Base-by-base conservation (phyloP, 2,797 vertebrate species). In the Ptychadena robeensis region DNA sequence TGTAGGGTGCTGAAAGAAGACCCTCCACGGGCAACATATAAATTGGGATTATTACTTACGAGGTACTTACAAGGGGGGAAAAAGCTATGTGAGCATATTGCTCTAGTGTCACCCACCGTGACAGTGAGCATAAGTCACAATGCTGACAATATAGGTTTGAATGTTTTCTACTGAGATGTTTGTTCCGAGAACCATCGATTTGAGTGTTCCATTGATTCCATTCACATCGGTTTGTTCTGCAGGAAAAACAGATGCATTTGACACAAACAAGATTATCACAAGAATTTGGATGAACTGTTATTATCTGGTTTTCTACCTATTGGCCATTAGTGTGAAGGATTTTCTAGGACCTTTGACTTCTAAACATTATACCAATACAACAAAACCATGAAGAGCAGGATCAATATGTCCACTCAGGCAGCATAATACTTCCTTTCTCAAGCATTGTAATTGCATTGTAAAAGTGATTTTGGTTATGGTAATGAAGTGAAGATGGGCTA, bases 341-440 rank as follows among this genome's bases (percentile, higher is more conserved):
- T 65, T 32, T 53, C 28, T 63, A 67, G 44, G 68, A 61, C 80
- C 73, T 30, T 67, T 73, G 70, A 73, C 61, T 65, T 38, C 40
- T 74, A 31, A 73, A 66, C 73, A 73, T 73, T 73, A 74, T 34
- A 67, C 63, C 48, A 67, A 53, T 81, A 74, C 72, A 74, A 67
- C 40, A 57, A 67, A 81, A 57, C 72, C 63, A 75, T 35, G 64
- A 82, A 40, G 64, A 66, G 15, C 1, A 68, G 80, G n/a, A 82
- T 82, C 80, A 82, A 82, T 75, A 75, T 25, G 65, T 53, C 72
- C 63, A 82, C 80, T 82, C 61, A 81, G 71, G 28, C 71, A 74
- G 57, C 61, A 34, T 67, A 81, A 68, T 67, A 48, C 61, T 32
- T 73, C 69, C 80, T 67, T 67, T 81, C 80, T 74, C 40, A 81